Evolutionary conservation across 2,888 invertebrate genomes (phyloP).

Genomic region (Myopa testacea): DNA sequence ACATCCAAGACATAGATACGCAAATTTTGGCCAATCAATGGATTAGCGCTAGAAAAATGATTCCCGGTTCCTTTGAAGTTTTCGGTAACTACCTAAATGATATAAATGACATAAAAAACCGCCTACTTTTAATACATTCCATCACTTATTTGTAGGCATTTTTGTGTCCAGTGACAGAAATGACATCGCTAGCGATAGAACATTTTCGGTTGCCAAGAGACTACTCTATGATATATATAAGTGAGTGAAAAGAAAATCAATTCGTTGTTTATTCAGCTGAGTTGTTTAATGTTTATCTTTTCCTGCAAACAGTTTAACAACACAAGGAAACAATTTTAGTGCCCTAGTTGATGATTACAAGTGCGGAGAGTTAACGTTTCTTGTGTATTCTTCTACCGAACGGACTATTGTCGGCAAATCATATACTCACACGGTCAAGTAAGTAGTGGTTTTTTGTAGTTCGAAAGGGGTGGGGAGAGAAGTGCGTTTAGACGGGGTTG

Average conservation of each 20-base stretch:
- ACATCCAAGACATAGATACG: slow-evolving; percentile 51
- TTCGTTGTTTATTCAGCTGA: slow-evolving; percentile 5
- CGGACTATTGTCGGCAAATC: slow-evolving; percentile 57
- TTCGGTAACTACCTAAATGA: slow-evolving; percentile 70
- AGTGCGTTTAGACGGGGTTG: not conserved
- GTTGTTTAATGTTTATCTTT: slow-evolving; percentile 4
- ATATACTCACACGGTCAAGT: slow-evolving; percentile 59
- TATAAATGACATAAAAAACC: not conserved
- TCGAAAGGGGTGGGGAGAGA: not conserved
- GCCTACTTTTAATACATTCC: not conserved
- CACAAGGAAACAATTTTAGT: slow-evolving; percentile 57
- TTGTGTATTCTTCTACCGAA: slow-evolving; percentile 57
- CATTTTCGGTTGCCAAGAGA: slow-evolving; percentile 58
- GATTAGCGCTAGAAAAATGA: slow-evolving; percentile 87
- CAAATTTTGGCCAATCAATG: slow-evolving; percentile 75
- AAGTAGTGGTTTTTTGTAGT: slow-evolving; percentile 47
- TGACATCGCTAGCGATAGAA: slow-evolving; percentile 69
- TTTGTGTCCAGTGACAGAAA: slow-evolving; percentile 80
- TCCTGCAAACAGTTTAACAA: slow-evolving; percentile 52
- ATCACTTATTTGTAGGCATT: slow-evolving; percentile 71
- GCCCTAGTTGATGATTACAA: slow-evolving; percentile 53
- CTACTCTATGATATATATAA: slow-evolving; percentile 58
- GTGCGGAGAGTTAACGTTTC: slow-evolving; percentile 55
- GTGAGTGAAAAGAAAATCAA: slow-evolving; percentile 47
- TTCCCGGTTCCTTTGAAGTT: slow-evolving; percentile 90